Evolutionary conservation across 2,113 vertebrate species (phyloP).

Genomic region (Scartelaos histophorus): DNA sequence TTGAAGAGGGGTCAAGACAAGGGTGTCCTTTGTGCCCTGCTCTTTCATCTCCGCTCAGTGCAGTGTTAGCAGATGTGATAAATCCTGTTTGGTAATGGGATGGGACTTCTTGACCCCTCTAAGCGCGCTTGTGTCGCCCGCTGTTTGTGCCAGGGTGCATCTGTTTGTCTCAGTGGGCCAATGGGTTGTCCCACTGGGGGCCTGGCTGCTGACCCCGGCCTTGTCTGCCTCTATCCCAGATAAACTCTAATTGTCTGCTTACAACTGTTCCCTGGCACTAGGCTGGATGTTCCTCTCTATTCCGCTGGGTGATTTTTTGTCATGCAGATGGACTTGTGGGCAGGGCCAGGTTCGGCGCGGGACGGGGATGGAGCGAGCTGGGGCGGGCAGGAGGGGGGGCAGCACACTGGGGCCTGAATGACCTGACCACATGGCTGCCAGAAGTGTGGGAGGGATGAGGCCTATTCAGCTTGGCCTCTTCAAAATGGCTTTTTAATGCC

Average conservation of each 20-base stretch:
- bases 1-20: slow-evolving; percentile 6
- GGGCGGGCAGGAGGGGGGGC: slow-evolving; percentile 20
- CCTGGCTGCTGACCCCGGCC: slow-evolving; percentile 77
- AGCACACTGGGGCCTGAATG: slow-evolving; percentile 78
- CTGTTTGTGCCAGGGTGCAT: slow-evolving; percentile 70
- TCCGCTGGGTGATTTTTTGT: slow-evolving; percentile 81
- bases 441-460: slow-evolving; percentile 97
- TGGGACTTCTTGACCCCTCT: slow-evolving; percentile 67
- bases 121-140: slow-evolving; percentile 56
- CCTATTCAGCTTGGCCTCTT: slow-evolving; percentile 94
- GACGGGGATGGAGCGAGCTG: slow-evolving; percentile 58
- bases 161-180: slow-evolving; percentile 74
- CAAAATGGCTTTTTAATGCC: slow-evolving; percentile 99
- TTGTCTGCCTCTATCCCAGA: slow-evolving; percentile 84
- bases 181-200: slow-evolving; percentile 70
- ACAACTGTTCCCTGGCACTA: slow-evolving; percentile 84
- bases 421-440: slow-evolving; percentile 99
- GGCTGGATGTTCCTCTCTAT: slow-evolving; percentile 81
- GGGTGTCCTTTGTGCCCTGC: neutral
- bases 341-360: slow-evolving; percentile 54
- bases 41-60: slow-evolving; percentile 35
- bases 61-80: slow-evolving; percentile 50
- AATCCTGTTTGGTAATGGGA: slow-evolving; percentile 67
- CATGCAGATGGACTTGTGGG: slow-evolving; percentile 77
- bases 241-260: slow-evolving; percentile 86